A percentile compares a stretch with the other conserved stretches of the same genome.
These are phyloP conservation scores for Narcine bancroftii DNA, from an alignment of 2,113 vertebrate genomes.

Conservation along the genomic window DNA sequence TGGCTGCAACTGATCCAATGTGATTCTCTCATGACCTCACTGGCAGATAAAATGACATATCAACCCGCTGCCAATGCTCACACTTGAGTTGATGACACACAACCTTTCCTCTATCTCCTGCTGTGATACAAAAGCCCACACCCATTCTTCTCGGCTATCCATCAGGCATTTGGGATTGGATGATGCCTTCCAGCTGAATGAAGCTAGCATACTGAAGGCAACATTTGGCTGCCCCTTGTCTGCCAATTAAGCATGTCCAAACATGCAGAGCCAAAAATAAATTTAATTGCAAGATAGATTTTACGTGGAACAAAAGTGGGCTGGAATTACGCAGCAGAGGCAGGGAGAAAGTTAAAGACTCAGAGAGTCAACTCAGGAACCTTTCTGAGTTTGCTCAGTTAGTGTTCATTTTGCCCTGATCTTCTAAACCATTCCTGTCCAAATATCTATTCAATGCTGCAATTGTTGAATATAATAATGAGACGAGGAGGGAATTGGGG, in stretches of 20 bases:
- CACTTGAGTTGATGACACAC: background rate
- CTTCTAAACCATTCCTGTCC: no score
- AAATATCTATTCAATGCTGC: no score
- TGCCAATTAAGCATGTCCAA: background rate
- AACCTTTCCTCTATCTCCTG: background rate
- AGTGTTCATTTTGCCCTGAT: no score
- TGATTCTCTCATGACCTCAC: background rate
- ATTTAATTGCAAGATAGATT: background rate
- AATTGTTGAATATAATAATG: no score
- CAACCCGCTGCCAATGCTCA: background rate
- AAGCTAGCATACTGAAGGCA: no score
- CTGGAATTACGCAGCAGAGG: background rate
- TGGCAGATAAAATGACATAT: background rate
- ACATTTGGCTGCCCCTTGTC: background rate
- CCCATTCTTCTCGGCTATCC: background rate
- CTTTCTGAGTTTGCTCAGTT: no score
- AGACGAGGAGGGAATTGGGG: no score
- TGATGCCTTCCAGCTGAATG: background rate
- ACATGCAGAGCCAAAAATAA: background rate
- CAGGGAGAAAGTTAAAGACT: background rate
- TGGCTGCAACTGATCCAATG: background rate
- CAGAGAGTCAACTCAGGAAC: no score
- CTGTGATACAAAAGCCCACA: background rate
- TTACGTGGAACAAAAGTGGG: background rate
- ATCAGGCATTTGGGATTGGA: background rate